Base-by-base conservation (phyloP, 1,140 invertebrate species). In the Drosophila busckii region DNA sequence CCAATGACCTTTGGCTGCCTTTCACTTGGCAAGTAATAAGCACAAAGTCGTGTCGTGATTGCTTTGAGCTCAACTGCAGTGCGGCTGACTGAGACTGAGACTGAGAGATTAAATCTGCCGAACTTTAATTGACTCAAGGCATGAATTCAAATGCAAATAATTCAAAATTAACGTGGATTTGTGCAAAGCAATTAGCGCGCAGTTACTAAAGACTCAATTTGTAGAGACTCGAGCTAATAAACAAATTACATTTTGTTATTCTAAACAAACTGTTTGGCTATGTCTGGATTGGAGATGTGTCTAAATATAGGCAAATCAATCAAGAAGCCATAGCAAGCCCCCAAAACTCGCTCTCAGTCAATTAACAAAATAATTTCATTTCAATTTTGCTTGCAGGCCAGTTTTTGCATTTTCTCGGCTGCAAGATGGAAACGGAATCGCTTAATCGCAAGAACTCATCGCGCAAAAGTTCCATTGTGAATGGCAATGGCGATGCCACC, bases 361-460 rank as follows among this genome's bases (percentile, higher is more conserved):
- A n/a, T n/a, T n/a, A n/a, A n/a, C 8, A 25, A 29, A 42, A 29
- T 34, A 50, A 50, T 16, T 8, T 8, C 7, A 26, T 6, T 41
- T 20, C 22, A 50, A 40, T 19, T 17, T 9, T 19, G 4, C 6
- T 45, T 44, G 4, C 35, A 76, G 65, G 16, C 42, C 42, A 25
- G 22, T 40, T 48, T 13, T 45, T 13, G 5, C 17, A 19, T 8
- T 9, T 12, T 5, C 28, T 59, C 29, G 20, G 29, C 28, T 52
- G 35, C 37, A 46, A 69, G 45, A 86, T 86, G 84, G 84, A 86
- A 66, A 86, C 73, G 56, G 84, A 86, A 34, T 78, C 84, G 4
- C 46, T 86, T 12, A 86, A 86, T 32, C 70, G 84, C 6, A 86
- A 86, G 50, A 86, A 78, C 62, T 84, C 84, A 35, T 86, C 84